These are phyloP conservation scores for Thamnophis sirtalis DNA, from an alignment of 2,113 vertebrate genomes.

Conservation along the genomic window DNA sequence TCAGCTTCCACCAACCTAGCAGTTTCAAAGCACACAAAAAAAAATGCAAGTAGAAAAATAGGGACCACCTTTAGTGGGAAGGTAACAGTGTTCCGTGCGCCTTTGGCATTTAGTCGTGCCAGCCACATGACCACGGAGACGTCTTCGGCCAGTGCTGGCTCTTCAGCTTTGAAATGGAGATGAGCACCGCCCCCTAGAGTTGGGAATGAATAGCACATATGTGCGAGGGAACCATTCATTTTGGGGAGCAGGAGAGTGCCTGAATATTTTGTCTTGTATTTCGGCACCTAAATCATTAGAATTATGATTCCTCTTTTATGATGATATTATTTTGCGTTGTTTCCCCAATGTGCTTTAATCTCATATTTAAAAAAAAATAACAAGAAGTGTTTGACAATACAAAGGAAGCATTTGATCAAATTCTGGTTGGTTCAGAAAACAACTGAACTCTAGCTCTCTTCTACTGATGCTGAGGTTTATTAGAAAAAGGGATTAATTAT, in stretches of 20 bases:
- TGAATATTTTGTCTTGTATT: background rate
- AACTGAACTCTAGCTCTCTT: constrained; percentile 46
- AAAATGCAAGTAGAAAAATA: too few species aligned
- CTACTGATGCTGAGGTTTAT: constrained; percentile 36
- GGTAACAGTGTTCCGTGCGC: too few species aligned
- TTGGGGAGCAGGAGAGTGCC: background rate
- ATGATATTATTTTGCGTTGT: constrained; percentile 7
- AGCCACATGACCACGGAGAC: too few species aligned
- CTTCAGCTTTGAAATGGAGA: too few species aligned
- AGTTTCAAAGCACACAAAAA: too few species aligned
- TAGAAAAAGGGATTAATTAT: constrained; percentile 42
- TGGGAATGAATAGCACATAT: too few species aligned
- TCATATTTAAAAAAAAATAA: background rate
- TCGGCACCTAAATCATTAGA: background rate
- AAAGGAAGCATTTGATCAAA: constrained; percentile 39
- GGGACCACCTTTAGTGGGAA: too few species aligned
- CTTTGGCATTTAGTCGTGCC: too few species aligned
- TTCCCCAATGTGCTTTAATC: constrained; percentile 1
- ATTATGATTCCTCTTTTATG: background rate
- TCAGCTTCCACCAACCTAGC: too few species aligned
- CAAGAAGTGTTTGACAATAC: constrained; percentile 20
- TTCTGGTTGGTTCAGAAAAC: constrained; percentile 46
- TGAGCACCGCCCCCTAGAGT: too few species aligned
- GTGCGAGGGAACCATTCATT: too few species aligned
- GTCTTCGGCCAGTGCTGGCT: too few species aligned